Base-by-base conservation (phyloP, 2,113 vertebrate species). In the Anguilla rostrata region DNA sequence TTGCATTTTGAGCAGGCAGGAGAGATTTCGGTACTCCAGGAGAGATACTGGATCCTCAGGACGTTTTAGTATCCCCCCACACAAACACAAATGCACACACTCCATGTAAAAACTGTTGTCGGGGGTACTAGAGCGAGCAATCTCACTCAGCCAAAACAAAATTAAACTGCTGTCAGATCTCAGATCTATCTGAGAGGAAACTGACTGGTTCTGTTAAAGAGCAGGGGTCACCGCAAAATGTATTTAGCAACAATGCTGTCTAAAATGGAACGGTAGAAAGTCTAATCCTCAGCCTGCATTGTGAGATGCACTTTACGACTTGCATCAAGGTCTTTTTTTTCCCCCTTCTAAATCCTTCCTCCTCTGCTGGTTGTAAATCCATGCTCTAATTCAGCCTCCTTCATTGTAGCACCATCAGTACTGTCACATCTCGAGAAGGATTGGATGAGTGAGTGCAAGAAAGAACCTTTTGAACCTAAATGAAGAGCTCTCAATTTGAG, bases 71-170 rank as follows among this genome's bases (percentile, higher is more conserved):
- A 22, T 20, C 60, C 57, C 84, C 43, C 40, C 85, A 63, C 78
- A 29, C 53, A 46, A n/a, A 40, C 39, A 43, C 85, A 86, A 39
- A 78, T 79, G 83, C 87, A 83, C 43, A 75, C 46, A 46, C 56
- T n/a, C 81, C 63, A 46, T 26, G 2, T 20, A 20, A 66, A 1
- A 66, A 66, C 60, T 26, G 20, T 8, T 26, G 18, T 7, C 1
- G 60, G 60, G 60, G 26, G 60, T 20, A 66, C 60, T 66, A 26
- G 3, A 9, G 60, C 11, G 39, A 8, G 7, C 29, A 43, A 83
- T 89, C 81, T 86, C 56, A 82, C 75, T 87, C 84, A 66, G 41
- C 18, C 22, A 56, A 84, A 84, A 78, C 79, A 66, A 75, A 75
- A 75, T 34, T n/a, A 0, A 34, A 34, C 6, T 29, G n/a, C 18